Evolutionary conservation across 1,140 invertebrate species (phyloP).

Genomic region (Nephotettix cincticeps): DNA sequence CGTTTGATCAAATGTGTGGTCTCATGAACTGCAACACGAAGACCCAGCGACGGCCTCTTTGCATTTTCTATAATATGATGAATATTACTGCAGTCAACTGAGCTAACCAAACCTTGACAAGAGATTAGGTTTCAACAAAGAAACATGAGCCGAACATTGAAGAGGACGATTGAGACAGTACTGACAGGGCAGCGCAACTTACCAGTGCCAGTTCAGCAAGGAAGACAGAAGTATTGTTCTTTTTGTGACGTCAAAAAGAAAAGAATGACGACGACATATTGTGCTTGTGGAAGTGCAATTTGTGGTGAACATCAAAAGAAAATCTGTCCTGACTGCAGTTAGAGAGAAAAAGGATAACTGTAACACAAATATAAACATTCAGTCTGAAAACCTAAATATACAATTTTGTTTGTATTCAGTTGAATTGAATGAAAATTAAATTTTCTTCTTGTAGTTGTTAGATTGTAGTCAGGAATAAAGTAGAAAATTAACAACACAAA

Average conservation of each 20-base stretch:
- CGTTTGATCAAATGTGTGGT: conserved; percentile 43
- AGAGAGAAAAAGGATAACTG: neutral
- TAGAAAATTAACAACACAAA: no score
- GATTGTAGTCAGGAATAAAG: no score
- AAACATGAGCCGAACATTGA: neutral
- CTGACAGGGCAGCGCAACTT: neutral
- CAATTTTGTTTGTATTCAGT: neutral
- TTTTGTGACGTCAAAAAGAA: conserved; percentile 31
- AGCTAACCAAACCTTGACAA: neutral
- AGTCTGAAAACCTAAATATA: neutral
- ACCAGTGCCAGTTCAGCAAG: conserved; percentile 6
- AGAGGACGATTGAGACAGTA: neutral
- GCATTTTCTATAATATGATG: conserved; percentile 27
- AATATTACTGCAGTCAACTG: conserved; percentile 19
- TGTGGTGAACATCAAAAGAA: conserved; percentile 28
- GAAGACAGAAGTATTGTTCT: conserved; percentile 28
- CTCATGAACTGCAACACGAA: conserved; percentile 24
- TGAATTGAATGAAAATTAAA: neutral
- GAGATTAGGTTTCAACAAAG: neutral
- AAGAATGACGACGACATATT: conserved; percentile 30
- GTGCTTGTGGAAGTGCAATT: conserved; percentile 27
- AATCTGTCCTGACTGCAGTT: conserved; percentile 22
- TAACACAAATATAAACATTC: no score
- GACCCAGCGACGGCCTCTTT: conserved; percentile 25
- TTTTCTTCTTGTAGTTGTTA: no score